Evolutionary conservation across 2,113 vertebrate species (phyloP).

Genomic region (Sitta europaea): DNA sequence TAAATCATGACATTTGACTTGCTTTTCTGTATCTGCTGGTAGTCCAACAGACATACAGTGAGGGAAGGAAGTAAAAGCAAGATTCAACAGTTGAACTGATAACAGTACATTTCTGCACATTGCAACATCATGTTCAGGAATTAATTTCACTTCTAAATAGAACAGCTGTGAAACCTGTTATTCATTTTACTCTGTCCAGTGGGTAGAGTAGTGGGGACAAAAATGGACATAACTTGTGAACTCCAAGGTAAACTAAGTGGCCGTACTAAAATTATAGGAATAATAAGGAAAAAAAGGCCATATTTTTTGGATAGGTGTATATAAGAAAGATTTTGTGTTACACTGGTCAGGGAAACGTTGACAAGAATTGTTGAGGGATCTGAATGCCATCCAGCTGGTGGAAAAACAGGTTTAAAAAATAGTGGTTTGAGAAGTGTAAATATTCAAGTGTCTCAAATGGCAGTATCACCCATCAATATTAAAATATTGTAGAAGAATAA

Average conservation of each 20-base stretch:
- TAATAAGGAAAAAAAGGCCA: not conserved
- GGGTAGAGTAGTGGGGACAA: not conserved
- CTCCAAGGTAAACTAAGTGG: not conserved
- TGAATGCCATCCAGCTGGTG: not conserved
- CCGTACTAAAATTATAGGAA: not conserved
- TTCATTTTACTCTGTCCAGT: not conserved
- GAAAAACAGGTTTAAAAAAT: not conserved
- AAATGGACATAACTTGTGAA: not conserved
- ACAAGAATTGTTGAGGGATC: not conserved
- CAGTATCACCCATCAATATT: not conserved
- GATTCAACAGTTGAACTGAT: not conserved
- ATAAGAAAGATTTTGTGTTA: not conserved
- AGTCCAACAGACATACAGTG: not conserved
- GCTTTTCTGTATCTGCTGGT: not conserved
- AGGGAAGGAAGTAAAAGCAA: not conserved
- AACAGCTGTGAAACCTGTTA: not conserved
- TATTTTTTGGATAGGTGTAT: not conserved
- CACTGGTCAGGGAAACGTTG: rapidly evolving
- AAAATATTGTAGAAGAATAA: not conserved
- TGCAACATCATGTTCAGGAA: not conserved
- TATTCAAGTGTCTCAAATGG: not conserved
- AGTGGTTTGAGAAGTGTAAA: not conserved
- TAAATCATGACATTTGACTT: not conserved
- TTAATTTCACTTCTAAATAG: not conserved
- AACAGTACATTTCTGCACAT: rapidly evolving